Evolutionary conservation across 2,797 vertebrate genomes (phyloP), one percentile per base, ranked within the genome.

Genomic region (Zenarchopterus dispar): DNA sequence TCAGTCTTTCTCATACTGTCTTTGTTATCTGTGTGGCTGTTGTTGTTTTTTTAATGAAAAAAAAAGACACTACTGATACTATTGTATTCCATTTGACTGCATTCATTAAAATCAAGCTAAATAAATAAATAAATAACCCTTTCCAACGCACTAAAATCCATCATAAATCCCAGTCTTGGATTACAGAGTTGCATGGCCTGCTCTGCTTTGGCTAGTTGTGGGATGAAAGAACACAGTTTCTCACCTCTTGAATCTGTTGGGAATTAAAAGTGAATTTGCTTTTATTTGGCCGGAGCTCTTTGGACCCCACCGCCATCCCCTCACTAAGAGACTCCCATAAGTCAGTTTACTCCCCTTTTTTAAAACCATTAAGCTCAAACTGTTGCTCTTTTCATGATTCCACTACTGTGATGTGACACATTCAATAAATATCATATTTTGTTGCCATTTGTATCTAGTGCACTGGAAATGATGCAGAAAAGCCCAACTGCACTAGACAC

Each of bases 381-480:
- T 46, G 41, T 75, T 76, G 24, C 58, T 73, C 26, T 17, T 42
- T 22, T 60, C 11, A 58, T 61, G 56, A 55, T 26, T 45, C 53
- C 51, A 39, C 56, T 73, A 45, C 8, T 36, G 45, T 68, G 51
- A 64, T 51, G 31, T 59, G 66, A 44, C 61, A 70, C 36, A 21
- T 58, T 4, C 74, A 67, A 75, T 82, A 55, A 84, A 78, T 50
- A 76, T 67, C 46, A 54, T 77, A 43, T 60, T 86, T 56, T 85
- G 74, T 89, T 62, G 59, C 78, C 79, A 70, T 91, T 77, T 87
- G 78, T 82, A 72, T 86, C 70, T 86, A 93, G 89, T 90, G 88
- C 78, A 67, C 86, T 84, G 90, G 82, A 72, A 91, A 89, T 65
- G 88, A 92, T 82, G 85, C 90, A 72, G 88, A 90, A 68, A 91